These are phyloP conservation scores for Bombyx huttoni DNA, from an alignment of 2,888 invertebrate genomes.

Conservation along the genomic window DNA sequence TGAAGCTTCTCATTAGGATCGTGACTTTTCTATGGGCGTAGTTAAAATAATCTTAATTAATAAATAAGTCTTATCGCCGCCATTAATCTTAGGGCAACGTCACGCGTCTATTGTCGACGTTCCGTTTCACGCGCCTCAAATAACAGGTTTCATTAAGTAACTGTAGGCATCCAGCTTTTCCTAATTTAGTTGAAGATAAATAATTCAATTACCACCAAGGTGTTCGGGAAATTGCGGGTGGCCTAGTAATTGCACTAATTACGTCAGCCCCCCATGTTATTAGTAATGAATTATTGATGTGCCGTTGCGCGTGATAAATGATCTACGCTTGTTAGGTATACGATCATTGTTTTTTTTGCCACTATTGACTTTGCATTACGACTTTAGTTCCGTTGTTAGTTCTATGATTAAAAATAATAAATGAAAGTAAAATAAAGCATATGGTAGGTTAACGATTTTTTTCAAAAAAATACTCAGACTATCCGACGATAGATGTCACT, in stretches of 20 bases:
- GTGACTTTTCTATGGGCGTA: not conserved
- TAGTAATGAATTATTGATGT: conserved; percentile 65
- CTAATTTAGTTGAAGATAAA: conserved; percentile 49
- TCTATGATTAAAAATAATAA: conserved; percentile 1
- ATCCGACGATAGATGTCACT: conserved; percentile 47
- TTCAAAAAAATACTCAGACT: conserved; percentile 9
- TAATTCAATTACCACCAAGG: conserved; percentile 48
- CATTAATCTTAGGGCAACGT: conserved; percentile 22
- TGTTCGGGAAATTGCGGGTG: conserved; percentile 48
- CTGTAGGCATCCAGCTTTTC: conserved; percentile 37
- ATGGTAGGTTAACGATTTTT: too few relatives aligned
- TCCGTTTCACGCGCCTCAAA: conserved; percentile 42
- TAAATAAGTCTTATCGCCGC: not conserved
- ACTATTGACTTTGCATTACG: conserved; percentile 7
- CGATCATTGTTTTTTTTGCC: conserved; percentile 24
- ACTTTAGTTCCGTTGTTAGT: conserved; percentile 10
- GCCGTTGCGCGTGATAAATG: conserved; percentile 44
- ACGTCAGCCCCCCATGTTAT: conserved; percentile 58
- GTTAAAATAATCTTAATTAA: not conserved
- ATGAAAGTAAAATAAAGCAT: too few relatives aligned
- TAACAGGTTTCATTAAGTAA: conserved; percentile 40
- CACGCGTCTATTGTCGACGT: conserved; percentile 45
- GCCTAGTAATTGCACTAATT: conserved; percentile 66
- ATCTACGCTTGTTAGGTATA: conserved; percentile 39
- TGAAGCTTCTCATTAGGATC: too few relatives aligned